Evolutionary conservation across 2,113 vertebrate species (phyloP).

Genomic region (Cephalopterus ornatus): DNA sequence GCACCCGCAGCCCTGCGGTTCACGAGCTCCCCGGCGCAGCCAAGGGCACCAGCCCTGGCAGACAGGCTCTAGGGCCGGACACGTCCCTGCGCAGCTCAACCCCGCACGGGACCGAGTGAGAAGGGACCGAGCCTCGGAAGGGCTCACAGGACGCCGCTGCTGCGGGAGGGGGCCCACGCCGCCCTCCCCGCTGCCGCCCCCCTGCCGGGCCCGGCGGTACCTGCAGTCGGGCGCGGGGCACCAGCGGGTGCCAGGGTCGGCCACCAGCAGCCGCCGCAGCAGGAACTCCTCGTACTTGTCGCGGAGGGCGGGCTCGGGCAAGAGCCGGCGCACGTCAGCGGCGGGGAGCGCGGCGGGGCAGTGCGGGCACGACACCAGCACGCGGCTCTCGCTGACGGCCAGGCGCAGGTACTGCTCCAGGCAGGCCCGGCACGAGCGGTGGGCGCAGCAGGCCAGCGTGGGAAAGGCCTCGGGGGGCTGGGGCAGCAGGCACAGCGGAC

Average conservation of each 20-base stretch:
- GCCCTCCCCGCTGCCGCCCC: fast-evolving
- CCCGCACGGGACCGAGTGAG: fast-evolving
- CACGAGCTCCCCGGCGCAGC: fast-evolving
- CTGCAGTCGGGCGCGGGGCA: slow-evolving; percentile 86
- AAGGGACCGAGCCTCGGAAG: fast-evolving
- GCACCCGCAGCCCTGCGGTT: neutral
- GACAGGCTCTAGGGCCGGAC: fast-evolving
- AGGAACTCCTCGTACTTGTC: slow-evolving; percentile 85
- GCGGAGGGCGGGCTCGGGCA: slow-evolving; percentile 76
- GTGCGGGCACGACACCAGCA: slow-evolving; percentile 81
- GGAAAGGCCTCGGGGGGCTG: slow-evolving; percentile 82
- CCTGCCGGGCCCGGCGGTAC: neutral
- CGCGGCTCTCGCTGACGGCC: slow-evolving; percentile 81
- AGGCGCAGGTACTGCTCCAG: slow-evolving; percentile 81
- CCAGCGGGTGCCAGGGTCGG: slow-evolving; percentile 84
- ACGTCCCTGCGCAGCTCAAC: neutral
- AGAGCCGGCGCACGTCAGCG: slow-evolving; percentile 72
- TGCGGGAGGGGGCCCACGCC: fast-evolving
- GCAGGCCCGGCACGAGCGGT: slow-evolving; percentile 79
- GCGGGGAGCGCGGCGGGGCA: slow-evolving; percentile 76
- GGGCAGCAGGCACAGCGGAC: slow-evolving; percentile 84
- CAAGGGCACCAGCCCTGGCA: neutral
- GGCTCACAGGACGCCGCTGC: neutral
- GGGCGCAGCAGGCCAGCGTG: slow-evolving; percentile 74
- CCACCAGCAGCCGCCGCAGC: slow-evolving; percentile 78